Percentiles rank a stretch among this genome's conserved stretches.
phyloP scores from a whole-genome alignment of 92 coral and sea anemone genomes.

The Ricordea florida region DNA sequence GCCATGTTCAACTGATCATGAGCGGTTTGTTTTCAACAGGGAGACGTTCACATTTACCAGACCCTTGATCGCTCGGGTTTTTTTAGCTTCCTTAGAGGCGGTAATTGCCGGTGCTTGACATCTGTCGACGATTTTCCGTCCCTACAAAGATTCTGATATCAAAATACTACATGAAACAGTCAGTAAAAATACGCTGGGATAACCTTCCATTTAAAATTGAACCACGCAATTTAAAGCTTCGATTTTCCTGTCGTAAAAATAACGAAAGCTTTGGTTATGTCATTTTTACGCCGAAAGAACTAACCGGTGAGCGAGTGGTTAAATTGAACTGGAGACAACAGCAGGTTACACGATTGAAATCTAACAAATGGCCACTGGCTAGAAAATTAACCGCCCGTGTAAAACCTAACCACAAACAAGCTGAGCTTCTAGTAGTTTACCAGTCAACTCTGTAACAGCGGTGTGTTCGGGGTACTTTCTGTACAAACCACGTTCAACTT shows the following conservation, averaged over 20 bases:
- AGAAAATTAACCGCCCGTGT: neutral
- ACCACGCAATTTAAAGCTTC: too few species aligned
- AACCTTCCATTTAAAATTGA: too few species aligned
- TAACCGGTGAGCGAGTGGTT: neutral
- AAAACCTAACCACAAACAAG: slow-evolving; percentile 17
- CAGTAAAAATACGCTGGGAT: too few species aligned
- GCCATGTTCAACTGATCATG: too few species aligned
- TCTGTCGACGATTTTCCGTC: slow-evolving; percentile 7
- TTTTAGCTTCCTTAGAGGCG: neutral
- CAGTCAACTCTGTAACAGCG: too few species aligned
- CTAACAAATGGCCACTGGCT: slow-evolving; percentile 18
- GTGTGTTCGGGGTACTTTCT: neutral
- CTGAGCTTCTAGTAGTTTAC: too few species aligned
- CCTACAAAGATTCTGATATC: neutral
- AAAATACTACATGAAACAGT: neutral
- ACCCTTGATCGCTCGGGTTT: too few species aligned
- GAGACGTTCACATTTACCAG: too few species aligned
- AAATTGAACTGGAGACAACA: neutral
- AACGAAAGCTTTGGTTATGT: too few species aligned
- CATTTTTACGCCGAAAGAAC: too few species aligned
- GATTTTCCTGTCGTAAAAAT: too few species aligned
- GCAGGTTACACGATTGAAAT: neutral
- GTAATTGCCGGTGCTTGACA: neutral
- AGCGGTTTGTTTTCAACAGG: too few species aligned
- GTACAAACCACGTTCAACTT: neutral